Evolutionary conservation across 2,113 vertebrate species (phyloP), one percentile per base, ranked within the genome.

Genomic region (Hydropotes inermis): DNA sequence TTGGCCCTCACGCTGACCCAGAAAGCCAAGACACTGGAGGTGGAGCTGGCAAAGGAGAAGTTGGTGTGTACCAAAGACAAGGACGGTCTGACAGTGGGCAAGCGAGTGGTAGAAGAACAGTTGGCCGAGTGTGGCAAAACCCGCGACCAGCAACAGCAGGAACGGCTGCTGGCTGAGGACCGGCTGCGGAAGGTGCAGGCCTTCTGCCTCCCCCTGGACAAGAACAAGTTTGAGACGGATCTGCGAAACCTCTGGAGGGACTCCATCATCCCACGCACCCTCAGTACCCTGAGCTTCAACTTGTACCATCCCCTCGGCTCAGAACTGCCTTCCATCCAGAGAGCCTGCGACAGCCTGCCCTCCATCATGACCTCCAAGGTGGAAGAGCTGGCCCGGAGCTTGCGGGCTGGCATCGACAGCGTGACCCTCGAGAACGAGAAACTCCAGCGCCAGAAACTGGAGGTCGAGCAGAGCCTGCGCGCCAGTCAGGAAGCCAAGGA

Each of bases 391-490:
- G 96, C 89, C 23, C 93, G 45, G 17, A 27, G 50, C 13, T 64
- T 98, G 61, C 86, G 97, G 9, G 1, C 2, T 0, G 93, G 15
- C 74, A 96, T 98, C 0, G 94, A 98, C 6, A 91, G 79, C 2
- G 97, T 97, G 86, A 52, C 94, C 82, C 89, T 57, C 0, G 98
- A 98, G 89, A 98, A 98, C 43, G 4, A 64, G 0, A 95, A 97
- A 5, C 92, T 98, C 25, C 94, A 94, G 74, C 96, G 95, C 23
- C 98, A 98, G 96, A 97, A 97, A 81, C 78, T 81, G 90, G 83
- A 89, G 50, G 33, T 10, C 0, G 89, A 97, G 82, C 67, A 47
- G 52, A 7, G 8, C 39, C 36, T 97, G 83, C 33, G 8, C 4
- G 33, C 84, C 47, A 16, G 7, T 11, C 95, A 89, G 79, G 93